These are phyloP conservation scores for Molorchus minor DNA, from an alignment of 2,888 invertebrate genomes.

Conservation along the genomic window DNA sequence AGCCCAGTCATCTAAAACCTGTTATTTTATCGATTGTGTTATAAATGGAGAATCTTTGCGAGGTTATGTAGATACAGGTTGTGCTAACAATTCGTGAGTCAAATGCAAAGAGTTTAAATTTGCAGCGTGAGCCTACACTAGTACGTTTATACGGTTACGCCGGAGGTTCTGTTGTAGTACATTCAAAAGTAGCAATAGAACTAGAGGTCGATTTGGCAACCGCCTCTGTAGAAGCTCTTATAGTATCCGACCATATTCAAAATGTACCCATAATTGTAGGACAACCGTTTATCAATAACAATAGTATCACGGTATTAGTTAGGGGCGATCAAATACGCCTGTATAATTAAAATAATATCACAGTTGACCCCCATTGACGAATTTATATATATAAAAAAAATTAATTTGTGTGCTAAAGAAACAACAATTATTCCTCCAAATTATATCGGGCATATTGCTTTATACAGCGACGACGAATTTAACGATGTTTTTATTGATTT, in stretches of 20 bases:
- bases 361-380: not conserved
- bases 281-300: constrained; percentile 34
- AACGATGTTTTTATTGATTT: constrained; percentile 26
- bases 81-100: constrained; percentile 28
- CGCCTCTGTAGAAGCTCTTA: constrained; percentile 30
- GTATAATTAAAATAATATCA: constrained; percentile 4
- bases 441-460: constrained; percentile 17
- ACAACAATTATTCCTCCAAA: constrained; percentile 25
- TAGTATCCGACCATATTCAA: constrained; percentile 36
- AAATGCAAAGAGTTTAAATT: constrained; percentile 12
- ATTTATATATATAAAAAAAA: too few species aligned
- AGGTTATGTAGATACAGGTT: constrained; percentile 36
- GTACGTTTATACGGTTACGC: constrained; percentile 27
- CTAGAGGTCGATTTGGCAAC: constrained; percentile 28
- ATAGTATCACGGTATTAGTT: constrained; percentile 29
- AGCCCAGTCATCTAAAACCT: constrained; percentile 12
- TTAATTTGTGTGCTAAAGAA: constrained; percentile 14
- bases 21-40: constrained; percentile 34
- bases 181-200: constrained; percentile 17
- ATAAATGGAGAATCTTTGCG: constrained; percentile 29
- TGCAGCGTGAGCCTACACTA: constrained; percentile 11
- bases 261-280: constrained; percentile 37
- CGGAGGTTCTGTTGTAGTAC: constrained; percentile 22
- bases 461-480: constrained; percentile 5
- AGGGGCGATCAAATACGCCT: constrained; percentile 28